Conservation (phyloP, 2,888 invertebrate species). For the Oxyteleia sp. region DNA sequence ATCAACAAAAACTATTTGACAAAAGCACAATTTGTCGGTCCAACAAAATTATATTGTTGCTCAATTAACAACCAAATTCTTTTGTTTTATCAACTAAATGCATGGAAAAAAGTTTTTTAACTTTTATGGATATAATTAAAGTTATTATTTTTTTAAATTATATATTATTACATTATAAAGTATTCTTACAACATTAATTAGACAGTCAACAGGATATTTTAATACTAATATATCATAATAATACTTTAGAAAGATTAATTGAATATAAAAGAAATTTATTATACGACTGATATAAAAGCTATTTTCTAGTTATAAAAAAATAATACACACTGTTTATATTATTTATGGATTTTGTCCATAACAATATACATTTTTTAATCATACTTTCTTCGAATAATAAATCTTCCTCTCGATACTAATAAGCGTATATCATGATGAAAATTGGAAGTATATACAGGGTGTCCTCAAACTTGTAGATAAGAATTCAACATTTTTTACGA, state of each 20-base stretch:
- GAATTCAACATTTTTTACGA: slow-evolving; percentile 34
- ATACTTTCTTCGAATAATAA: slow-evolving; percentile 71
- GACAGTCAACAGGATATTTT: too few species aligned
- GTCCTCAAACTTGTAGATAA: slow-evolving; percentile 54
- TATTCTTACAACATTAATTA: too few species aligned
- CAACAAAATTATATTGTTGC: too few species aligned
- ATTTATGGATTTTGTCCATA: slow-evolving; percentile 69
- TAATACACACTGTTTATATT: slow-evolving; percentile 44
- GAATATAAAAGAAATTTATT: slow-evolving; percentile 2
- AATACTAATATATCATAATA: neutral
- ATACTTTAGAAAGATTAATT: neutral
- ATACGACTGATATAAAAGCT: slow-evolving; percentile 1
- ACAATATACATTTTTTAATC: slow-evolving; percentile 69
- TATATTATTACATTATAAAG: too few species aligned
- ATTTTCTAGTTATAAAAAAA: slow-evolving; percentile 38
- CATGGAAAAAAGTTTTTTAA: too few species aligned
- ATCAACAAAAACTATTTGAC: too few species aligned
- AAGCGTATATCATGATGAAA: slow-evolving; percentile 72
- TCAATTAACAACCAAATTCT: too few species aligned
- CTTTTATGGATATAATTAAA: too few species aligned
- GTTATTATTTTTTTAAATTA: too few species aligned
- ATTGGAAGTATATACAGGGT: slow-evolving; percentile 72
- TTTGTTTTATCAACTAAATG: too few species aligned
- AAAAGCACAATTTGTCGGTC: too few species aligned
- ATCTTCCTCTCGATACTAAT: slow-evolving; percentile 72